Evolutionary conservation across 2,888 invertebrate genomes (phyloP), one percentile per base, ranked within the genome.

Genomic region (Cacoxenus indagator): DNA sequence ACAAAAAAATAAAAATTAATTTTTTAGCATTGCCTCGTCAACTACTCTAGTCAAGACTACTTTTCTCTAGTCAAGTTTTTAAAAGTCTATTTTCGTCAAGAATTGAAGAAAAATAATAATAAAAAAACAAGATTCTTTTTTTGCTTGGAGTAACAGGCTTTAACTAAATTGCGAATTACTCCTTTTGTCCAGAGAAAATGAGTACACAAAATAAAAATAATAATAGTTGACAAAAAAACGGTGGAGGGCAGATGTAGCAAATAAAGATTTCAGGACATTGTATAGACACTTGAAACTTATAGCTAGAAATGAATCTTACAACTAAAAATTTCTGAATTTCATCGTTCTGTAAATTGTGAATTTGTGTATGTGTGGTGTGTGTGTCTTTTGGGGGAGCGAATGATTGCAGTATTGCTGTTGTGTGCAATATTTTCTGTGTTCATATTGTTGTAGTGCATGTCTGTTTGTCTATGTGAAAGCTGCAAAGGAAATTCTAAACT

Each of bases 171-270:
- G 4, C 17, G 29, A 8, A 22, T 64, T 67, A 68, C 74, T 74
- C 76, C 74, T 62, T 71, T 72, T 78, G 76, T 78, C 81, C 70
- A 48, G 74, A 71, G 72, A 72, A 22, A 80, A 71, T 76, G 75
- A 31, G 45, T 37, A 43, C 43, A 37, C 43, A 57, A 57, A 57
- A 57, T 24, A 55, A 24, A 55, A 75, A 70, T 68, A 61, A 73
- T 69, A 73, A 70, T 61, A 45, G 70, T 74, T 78, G 68, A 78
- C 68, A 76, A 76, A 73, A 76, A 76, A 54, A 73, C 64, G 26
- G 67, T 69, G 67, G 74, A 72, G 73, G 78, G 70, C 76, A 71
- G 72, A 26, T 24, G 27, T 27, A 54, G 14, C 69, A 73, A 75
- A 80, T 77, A 81, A 62, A 29, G 61, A 24, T 57, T 57, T 19